Percentiles rank a stretch among this genome's conserved stretches.
phyloP scores from a whole-genome alignment of 2,797 vertebrate species.

The Crypturellus tataupa region DNA sequence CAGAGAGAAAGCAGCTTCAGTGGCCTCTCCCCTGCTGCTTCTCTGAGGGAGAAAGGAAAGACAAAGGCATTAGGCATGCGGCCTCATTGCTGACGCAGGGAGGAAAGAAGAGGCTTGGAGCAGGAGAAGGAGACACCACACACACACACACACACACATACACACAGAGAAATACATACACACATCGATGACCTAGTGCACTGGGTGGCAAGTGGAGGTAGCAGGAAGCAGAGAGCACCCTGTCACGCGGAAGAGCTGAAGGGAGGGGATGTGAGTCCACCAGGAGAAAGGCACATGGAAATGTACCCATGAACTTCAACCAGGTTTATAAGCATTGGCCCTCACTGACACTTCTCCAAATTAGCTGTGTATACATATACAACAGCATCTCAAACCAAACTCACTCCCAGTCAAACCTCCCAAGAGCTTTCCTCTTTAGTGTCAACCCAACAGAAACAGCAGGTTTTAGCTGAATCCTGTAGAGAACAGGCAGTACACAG shows the following conservation, averaged over 20 bases:
- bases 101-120: not conserved
- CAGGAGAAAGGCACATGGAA: not conserved
- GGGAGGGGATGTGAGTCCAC: not conserved
- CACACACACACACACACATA: not conserved
- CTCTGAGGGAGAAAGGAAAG: not conserved
- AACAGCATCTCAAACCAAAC: not conserved
- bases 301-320: not conserved
- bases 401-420: not conserved
- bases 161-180: not conserved
- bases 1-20: not conserved
- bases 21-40: not conserved
- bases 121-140: not conserved
- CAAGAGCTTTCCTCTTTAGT: not conserved
- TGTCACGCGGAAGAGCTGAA: not conserved
- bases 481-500: not conserved
- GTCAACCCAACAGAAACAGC: not conserved
- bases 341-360: not conserved
- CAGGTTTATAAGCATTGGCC: not conserved
- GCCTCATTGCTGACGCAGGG: not conserved
- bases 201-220: not conserved
- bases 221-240: not conserved
- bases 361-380: not conserved
- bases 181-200: too few relatives aligned
- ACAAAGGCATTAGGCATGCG: not conserved
- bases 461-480: not conserved